Evolutionary conservation across 2,797 vertebrate species (phyloP).

Genomic region (Brachymystax lenok): DNA sequence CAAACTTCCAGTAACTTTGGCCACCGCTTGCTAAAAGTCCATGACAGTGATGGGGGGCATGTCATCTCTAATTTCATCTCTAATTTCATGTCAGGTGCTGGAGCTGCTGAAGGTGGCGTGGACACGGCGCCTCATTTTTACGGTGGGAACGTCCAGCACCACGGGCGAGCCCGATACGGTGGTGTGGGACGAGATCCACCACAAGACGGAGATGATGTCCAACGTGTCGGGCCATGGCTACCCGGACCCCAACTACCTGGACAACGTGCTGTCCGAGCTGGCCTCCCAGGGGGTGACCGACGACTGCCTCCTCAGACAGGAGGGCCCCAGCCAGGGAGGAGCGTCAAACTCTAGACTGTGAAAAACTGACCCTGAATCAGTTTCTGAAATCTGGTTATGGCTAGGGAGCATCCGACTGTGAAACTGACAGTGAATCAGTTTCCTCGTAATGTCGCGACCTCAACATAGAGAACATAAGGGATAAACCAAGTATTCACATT

Average conservation of each 20-base stretch:
- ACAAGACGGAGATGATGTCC: conserved; percentile 98
- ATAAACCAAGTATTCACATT: neutral
- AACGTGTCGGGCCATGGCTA: conserved; percentile 95
- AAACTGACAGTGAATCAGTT: neutral
- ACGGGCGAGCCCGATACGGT: conserved; percentile 95
- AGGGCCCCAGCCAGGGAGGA: conserved; percentile 58
- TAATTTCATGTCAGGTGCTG: conserved; percentile 78
- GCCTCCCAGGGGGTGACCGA: conserved; percentile 94
- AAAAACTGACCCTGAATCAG: conserved; percentile 15
- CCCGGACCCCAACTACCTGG: conserved; percentile 97
- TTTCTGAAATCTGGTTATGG: too few species aligned
- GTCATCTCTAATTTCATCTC: neutral
- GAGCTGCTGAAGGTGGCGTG: conserved; percentile 94
- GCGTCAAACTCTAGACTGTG: conserved; percentile 17
- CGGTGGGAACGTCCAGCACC: conserved; percentile 93
- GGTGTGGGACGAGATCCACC: conserved; percentile 99
- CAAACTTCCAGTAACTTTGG: neutral
- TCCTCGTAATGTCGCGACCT: neutral
- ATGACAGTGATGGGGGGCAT: too few species aligned
- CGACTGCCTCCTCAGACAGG: conserved; percentile 84
- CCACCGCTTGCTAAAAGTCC: neutral
- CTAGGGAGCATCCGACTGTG: too few species aligned
- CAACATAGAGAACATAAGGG: neutral
- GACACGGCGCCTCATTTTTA: conserved; percentile 94
- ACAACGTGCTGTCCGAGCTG: conserved; percentile 95